These are phyloP conservation scores for Glyphotaelius pellucidus DNA, from an alignment of 2,888 invertebrate genomes.

Conservation along the genomic window DNA sequence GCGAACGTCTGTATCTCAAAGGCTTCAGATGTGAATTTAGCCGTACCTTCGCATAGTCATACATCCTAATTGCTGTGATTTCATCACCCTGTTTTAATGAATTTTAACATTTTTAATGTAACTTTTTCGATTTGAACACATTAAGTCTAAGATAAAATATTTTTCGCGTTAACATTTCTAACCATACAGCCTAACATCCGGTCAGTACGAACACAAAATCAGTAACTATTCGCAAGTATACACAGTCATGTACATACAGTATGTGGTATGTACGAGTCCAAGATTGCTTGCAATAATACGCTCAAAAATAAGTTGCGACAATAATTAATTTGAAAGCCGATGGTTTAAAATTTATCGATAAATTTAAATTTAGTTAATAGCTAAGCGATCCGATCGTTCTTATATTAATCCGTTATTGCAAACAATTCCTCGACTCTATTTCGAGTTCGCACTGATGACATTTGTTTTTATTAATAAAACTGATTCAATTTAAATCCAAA, in stretches of 20 bases:
- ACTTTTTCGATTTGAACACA: constrained; percentile 33
- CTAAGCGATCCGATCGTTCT: not conserved
- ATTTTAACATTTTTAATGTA: constrained; percentile 19
- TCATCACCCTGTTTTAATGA: constrained; percentile 25
- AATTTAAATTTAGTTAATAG: constrained; percentile 27
- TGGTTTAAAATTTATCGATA: not conserved
- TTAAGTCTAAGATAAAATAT: constrained; percentile 31
- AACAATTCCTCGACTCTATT: constrained; percentile 31
- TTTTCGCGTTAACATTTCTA: constrained; percentile 10
- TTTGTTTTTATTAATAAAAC: constrained; percentile 7
- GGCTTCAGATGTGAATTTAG: not conserved
- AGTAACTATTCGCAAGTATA: constrained; percentile 40
- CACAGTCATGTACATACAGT: constrained; percentile 28
- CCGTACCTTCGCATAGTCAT: not conserved
- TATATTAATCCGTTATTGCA: not conserved
- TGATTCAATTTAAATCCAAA: constrained; percentile 14
- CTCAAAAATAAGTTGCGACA: constrained; percentile 3
- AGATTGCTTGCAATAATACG: constrained; percentile 4
- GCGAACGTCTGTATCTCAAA: not conserved
- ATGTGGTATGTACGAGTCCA: constrained; percentile 20
- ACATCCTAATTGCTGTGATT: not conserved
- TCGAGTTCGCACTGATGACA: constrained; percentile 28
- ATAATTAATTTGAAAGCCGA: not conserved
- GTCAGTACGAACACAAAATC: constrained; percentile 27
- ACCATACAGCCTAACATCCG: not conserved